Percentiles rank a stretch among this genome's conserved stretches.
These are phyloP conservation scores for Meda fulgida DNA, from an alignment of 2,797 vertebrate genomes.

Conservation along the genomic window DNA sequence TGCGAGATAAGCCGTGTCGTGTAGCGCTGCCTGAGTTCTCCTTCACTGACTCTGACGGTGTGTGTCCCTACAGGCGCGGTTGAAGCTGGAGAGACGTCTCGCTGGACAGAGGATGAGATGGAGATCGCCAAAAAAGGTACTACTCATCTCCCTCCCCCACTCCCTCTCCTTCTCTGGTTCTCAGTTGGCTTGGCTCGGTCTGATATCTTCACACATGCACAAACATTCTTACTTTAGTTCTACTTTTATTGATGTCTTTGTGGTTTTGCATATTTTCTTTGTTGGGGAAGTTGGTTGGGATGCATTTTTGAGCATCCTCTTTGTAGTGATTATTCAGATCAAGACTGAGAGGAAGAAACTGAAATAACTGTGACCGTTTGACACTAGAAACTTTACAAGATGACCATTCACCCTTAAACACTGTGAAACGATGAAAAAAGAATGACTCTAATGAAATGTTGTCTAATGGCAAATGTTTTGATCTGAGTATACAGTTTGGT, in stretches of 20 bases:
- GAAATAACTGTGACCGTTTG: constrained; percentile 18
- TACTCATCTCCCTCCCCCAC: constrained; percentile 32
- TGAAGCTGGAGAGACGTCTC: constrained; percentile 96
- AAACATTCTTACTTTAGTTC: neutral
- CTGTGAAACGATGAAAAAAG: neutral
- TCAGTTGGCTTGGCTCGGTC: constrained; percentile 15
- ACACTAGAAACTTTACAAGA: constrained; percentile 23
- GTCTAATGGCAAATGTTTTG: neutral
- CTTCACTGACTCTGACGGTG: constrained; percentile 70
- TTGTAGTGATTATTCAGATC: constrained; percentile 9
- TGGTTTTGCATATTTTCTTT: constrained; percentile 3
- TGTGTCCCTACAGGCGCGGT: constrained; percentile 81
- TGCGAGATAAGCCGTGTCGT: constrained; percentile 9
- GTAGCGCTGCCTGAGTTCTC: constrained; percentile 64
- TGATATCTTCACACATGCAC: neutral
- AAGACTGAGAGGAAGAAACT: neutral
- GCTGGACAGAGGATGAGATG: constrained; percentile 99
- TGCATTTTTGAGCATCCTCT: constrained; percentile 13
- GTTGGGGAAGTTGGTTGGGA: constrained; percentile 14
- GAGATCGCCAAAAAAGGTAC: constrained; percentile 99
- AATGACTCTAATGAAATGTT: too few species aligned
- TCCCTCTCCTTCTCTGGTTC: neutral
- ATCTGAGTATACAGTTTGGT: neutral
- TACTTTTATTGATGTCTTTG: neutral
- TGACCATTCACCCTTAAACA: neutral